phyloP scores from a whole-genome alignment of 2,113 vertebrate genomes.

The Dinomys branickii region DNA sequence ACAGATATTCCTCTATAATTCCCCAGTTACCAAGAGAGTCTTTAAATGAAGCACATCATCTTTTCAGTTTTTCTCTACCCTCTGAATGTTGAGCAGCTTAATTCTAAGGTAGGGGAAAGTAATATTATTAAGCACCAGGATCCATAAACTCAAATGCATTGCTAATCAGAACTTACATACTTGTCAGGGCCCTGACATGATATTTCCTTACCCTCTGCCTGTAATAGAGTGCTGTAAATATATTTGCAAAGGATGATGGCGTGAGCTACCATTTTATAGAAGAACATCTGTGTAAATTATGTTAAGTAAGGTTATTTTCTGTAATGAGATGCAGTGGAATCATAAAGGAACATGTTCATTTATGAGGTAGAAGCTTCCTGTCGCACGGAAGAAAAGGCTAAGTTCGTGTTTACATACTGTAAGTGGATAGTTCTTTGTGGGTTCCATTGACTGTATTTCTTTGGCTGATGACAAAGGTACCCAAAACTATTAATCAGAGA shows the following conservation, averaged over 20 bases:
- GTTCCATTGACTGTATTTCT: constrained; percentile 54
- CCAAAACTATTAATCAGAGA: constrained; percentile 16
- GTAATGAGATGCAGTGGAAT: background rate
- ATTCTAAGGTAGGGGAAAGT: constrained; percentile 2
- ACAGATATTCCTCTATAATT: background rate
- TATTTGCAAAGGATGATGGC: constrained; percentile 49
- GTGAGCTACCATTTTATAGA: constrained; percentile 45
- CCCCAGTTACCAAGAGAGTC: background rate
- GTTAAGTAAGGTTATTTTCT: background rate
- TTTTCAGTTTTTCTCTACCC: background rate
- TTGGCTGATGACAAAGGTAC: constrained; percentile 42
- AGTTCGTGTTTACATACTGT: constrained; percentile 18
- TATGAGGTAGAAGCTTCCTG: background rate
- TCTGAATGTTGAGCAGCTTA: background rate
- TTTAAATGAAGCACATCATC: background rate
- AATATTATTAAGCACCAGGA: background rate
- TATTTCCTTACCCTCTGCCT: background rate
- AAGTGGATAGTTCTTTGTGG: constrained; percentile 26
- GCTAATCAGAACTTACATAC: constrained; percentile 47
- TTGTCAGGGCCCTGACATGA: constrained; percentile 31
- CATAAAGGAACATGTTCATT: constrained; percentile 35
- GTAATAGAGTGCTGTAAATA: background rate
- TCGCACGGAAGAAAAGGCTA: background rate
- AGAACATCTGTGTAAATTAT: constrained; percentile 30
- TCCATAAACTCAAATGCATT: background rate